These are phyloP conservation scores for Cephus pygmeus DNA, from an alignment of 2,888 invertebrate genomes.

Conservation along the genomic window DNA sequence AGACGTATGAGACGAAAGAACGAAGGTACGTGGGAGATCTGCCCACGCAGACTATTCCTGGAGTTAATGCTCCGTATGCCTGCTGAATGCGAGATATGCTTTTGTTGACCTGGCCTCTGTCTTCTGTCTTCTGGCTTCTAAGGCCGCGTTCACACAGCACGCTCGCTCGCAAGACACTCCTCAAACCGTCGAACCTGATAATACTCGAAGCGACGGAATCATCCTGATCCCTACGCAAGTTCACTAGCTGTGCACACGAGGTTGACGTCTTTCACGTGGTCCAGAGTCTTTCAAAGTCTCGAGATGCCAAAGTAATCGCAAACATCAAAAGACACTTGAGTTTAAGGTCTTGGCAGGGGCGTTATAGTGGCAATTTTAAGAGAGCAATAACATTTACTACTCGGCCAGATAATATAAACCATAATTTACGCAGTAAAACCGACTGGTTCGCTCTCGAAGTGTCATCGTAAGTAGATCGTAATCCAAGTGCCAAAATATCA, in stretches of 20 bases:
- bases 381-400: conserved; percentile 6
- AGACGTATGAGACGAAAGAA: conserved; percentile 33
- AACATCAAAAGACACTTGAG: conserved; percentile 9
- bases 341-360: conserved; percentile 5
- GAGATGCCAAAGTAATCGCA: conserved; percentile 4
- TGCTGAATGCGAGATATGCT: conserved; percentile 54
- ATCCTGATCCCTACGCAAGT: too few relatives aligned
- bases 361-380: conserved; percentile 8
- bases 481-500: not conserved
- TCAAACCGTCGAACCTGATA: too few relatives aligned
- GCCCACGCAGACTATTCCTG: conserved; percentile 57
- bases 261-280: too few relatives aligned
- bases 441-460: too few relatives aligned
- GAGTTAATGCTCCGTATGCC: conserved; percentile 55
- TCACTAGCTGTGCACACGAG: too few relatives aligned
- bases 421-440: not conserved
- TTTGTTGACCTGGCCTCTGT: conserved; percentile 51
- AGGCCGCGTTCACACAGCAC: conserved; percentile 13
- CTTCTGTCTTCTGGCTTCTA: conserved; percentile 21
- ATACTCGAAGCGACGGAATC: too few relatives aligned
- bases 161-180: too few relatives aligned
- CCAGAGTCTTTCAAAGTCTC: too few relatives aligned
- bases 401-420: conserved; percentile 1
- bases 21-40: conserved; percentile 45
- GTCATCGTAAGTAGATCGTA: not conserved